Evolutionary conservation across 2,113 vertebrate species (phyloP).

Genomic region (Grantiella picta): DNA sequence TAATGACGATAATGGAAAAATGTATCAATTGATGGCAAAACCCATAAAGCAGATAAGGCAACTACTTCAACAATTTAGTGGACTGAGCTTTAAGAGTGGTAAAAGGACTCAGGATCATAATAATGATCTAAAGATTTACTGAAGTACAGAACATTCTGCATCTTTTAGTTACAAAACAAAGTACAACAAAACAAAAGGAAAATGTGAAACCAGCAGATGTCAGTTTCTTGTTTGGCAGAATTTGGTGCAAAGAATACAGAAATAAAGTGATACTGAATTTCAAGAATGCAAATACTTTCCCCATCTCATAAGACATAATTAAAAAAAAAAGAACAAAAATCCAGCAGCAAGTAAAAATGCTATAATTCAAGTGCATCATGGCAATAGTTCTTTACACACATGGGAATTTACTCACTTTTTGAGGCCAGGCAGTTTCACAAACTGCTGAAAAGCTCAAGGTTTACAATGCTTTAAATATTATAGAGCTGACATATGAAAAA

Average conservation of each 20-base stretch:
- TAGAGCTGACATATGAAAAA: not conserved
- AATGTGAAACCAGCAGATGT: not conserved
- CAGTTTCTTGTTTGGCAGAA: not conserved
- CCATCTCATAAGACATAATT: conserved; percentile 2
- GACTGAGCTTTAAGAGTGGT: not conserved
- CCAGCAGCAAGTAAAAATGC: not conserved
- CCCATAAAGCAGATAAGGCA: not conserved
- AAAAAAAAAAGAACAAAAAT: conserved; percentile 5
- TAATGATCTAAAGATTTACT: not conserved
- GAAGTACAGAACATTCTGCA: not conserved
- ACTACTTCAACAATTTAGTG: not conserved
- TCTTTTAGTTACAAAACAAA: not conserved
- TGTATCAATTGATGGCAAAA: not conserved
- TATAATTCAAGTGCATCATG: not conserved
- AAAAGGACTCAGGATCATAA: not conserved
- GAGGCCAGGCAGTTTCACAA: not conserved
- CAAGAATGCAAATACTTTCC: conserved; percentile 41
- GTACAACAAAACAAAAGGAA: not conserved
- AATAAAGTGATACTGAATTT: conserved; percentile 24
- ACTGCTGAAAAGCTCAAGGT: not conserved
- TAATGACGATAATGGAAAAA: not conserved
- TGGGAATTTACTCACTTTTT: not conserved
- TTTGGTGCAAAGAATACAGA: not conserved
- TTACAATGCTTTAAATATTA: not conserved
- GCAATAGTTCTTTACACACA: not conserved